phyloP scores from a whole-genome alignment of 2,888 invertebrate genomes.

The Dicranocentrus wangi region DNA sequence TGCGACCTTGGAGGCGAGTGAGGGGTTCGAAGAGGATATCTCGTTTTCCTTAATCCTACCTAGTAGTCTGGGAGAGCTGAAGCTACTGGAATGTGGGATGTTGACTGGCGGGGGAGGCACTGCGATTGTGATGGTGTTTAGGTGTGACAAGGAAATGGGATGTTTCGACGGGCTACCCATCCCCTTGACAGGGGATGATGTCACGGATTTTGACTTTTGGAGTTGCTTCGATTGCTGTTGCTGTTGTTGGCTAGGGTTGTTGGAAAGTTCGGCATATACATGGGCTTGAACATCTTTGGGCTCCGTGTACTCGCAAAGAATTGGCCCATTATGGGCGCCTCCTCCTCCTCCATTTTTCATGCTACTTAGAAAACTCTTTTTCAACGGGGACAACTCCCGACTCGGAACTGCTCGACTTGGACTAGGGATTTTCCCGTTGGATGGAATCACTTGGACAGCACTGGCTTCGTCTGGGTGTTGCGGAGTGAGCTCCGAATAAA shows the following conservation, averaged over 20 bases:
- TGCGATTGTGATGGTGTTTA: slow-evolving; percentile 60
- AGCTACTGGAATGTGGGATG: slow-evolving; percentile 57
- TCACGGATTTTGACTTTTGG: slow-evolving; percentile 19
- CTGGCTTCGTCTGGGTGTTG: slow-evolving; percentile 43
- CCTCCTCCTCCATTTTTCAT: no score
- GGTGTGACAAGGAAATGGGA: slow-evolving; percentile 24
- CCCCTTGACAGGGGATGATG: slow-evolving; percentile 43
- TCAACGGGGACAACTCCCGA: slow-evolving; percentile 19
- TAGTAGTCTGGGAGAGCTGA: slow-evolving; percentile 59
- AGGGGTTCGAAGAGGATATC: slow-evolving; percentile 49
- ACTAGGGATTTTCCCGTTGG: slow-evolving; percentile 33
- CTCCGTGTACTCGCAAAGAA: slow-evolving; percentile 72
- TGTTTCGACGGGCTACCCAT: neutral
- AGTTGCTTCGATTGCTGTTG: neutral
- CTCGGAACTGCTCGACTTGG: slow-evolving; percentile 26
- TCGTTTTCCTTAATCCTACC: slow-evolving; percentile 50
- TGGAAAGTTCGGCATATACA: slow-evolving; percentile 71
- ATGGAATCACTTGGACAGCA: slow-evolving; percentile 34
- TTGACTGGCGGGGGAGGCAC: slow-evolving; percentile 59
- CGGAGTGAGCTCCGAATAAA: slow-evolving; percentile 71
- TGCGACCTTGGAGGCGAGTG: slow-evolving; percentile 25
- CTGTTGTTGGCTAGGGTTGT: slow-evolving; percentile 31
- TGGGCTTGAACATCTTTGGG: slow-evolving; percentile 73
- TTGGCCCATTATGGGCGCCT: slow-evolving; percentile 49
- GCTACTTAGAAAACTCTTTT: slow-evolving; percentile 20